Evolutionary conservation across 2,113 vertebrate species (phyloP).

Genomic region (Polyodon spathula): DNA sequence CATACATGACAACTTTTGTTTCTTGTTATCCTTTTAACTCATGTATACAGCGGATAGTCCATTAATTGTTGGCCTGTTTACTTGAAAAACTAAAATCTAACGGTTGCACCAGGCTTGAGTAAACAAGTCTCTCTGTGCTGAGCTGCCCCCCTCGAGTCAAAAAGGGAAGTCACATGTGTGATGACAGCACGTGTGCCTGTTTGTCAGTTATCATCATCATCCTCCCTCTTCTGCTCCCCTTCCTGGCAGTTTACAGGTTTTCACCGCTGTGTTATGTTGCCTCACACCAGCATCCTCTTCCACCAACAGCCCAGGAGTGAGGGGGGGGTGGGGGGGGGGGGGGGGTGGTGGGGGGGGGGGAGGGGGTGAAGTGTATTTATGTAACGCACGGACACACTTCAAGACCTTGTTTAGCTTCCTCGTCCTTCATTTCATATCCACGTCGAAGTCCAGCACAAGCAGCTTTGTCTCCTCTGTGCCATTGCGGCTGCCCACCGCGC

Average conservation of each 20-base stretch:
- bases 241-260: constrained; percentile 55
- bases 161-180: constrained; percentile 57
- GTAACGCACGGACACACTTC: constrained; percentile 8
- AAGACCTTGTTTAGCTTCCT: constrained; percentile 48
- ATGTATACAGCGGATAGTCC: constrained; percentile 19
- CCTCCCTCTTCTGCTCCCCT: constrained; percentile 46
- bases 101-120: constrained; percentile 78
- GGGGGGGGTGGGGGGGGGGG: constrained; percentile 6
- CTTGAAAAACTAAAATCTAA: constrained; percentile 20
- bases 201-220: constrained; percentile 46
- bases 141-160: constrained; percentile 58
- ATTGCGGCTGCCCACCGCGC: constrained; percentile 93
- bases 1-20: constrained; percentile 16
- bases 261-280: constrained; percentile 46
- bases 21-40: constrained; percentile 3
- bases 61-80: constrained; percentile 26
- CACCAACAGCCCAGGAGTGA: constrained; percentile 47
- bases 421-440: constrained; percentile 93
- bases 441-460: constrained; percentile 98
- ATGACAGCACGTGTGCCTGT: constrained; percentile 49
- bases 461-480: constrained; percentile 99
- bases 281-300: constrained; percentile 71
- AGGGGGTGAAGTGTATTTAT: constrained; percentile 35
- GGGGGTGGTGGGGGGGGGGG: constrained; percentile 28
- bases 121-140: constrained; percentile 71